Evolutionary conservation across 2,113 vertebrate species (phyloP).

Genomic region (Aptenodytes forsteri): DNA sequence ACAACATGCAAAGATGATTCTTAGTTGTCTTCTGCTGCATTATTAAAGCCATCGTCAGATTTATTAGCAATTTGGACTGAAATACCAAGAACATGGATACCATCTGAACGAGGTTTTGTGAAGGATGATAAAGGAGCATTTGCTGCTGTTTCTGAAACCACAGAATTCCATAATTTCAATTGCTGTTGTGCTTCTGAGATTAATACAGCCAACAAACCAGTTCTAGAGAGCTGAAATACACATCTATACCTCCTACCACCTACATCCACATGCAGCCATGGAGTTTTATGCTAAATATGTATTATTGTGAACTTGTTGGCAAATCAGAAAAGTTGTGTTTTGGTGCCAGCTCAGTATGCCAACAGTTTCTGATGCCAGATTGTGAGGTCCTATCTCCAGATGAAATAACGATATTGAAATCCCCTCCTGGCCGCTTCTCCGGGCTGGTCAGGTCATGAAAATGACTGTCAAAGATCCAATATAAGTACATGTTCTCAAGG

Average conservation of each 20-base stretch:
- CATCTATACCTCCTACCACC: not conserved
- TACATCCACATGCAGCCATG: not conserved
- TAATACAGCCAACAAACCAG: not conserved
- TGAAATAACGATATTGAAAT: constrained; percentile 23
- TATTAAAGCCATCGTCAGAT: not conserved
- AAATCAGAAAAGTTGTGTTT: not conserved
- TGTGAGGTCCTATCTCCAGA: not conserved
- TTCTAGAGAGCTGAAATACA: not conserved
- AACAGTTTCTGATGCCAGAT: not conserved
- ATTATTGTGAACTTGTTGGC: not conserved
- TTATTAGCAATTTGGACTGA: not conserved
- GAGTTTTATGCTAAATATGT: not conserved
- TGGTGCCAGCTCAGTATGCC: not conserved
- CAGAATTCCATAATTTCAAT: not conserved
- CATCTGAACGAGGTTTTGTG: not conserved
- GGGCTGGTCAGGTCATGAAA: constrained; percentile 25
- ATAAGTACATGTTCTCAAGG: constrained; percentile 31
- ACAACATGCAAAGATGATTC: not conserved
- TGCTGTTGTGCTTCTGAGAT: not conserved
- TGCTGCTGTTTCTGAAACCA: not conserved
- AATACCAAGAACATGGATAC: not conserved
- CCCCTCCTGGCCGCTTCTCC: not conserved
- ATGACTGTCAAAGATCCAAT: constrained; percentile 11
- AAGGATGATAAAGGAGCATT: not conserved
- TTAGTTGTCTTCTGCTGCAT: not conserved